Evolutionary conservation across 1,140 invertebrate species (phyloP), one percentile per base, ranked within the genome.

Genomic region (Hycleus cichorii): DNA sequence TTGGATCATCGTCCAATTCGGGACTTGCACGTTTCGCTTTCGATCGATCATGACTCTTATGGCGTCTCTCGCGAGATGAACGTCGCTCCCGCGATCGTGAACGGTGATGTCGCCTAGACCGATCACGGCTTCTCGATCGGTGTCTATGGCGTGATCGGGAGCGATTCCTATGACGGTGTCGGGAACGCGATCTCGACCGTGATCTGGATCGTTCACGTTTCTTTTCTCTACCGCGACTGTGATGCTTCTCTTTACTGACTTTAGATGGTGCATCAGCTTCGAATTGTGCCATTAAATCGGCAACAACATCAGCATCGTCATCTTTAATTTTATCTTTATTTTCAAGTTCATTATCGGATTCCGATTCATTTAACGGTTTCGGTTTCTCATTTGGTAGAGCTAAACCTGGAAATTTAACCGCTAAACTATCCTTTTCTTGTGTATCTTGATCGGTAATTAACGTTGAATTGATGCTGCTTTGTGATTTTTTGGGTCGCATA

Each of bases 271-370:
- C 90, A 12, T 96, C 73, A 10, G 91, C 88, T 76, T 97, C 93
- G 44, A 97, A 77, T 64, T 91, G 88, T 45, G 88, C 85, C 90
- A 98, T 93, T 43, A 90, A 86, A 71, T 90, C 85, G 66, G 87
- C 84, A 11, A 91, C 84, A 44, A 87, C 76, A 61, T 79, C 74
- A 54, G 79, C 75, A 68, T 81, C 80, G 68, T 75, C 72, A 55
- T 63, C 65, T 39, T 54, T 58, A 6, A 47, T 10, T 68, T 76
- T 63, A 69, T 75, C 25, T 54, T 77, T 69, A 50, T 59, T 56
- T 39, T 61, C 45, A 49, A 45, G 24, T 59, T 55, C 32, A 1
- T 27, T 58, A 10, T 77, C 70, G 76, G 64, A 27, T 75, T 70
- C 73, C 12, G 18, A 18, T 18, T 1, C 1, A 18, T 1, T 71